These are phyloP conservation scores for Drosophila athabasca DNA, from an alignment of 1,140 invertebrate genomes.

Conservation along the genomic window DNA sequence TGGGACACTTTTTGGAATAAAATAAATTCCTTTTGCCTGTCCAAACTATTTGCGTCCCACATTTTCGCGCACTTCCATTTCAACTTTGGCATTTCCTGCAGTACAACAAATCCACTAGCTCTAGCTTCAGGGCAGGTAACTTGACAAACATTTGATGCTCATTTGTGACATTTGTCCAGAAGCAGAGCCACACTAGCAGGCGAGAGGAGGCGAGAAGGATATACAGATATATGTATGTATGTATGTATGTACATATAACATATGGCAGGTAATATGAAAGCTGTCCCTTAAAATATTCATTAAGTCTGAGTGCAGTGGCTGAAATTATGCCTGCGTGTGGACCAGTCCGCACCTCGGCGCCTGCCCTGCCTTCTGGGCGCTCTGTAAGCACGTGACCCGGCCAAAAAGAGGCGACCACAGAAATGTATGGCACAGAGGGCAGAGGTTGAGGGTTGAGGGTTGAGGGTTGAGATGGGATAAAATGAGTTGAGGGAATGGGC, in stretches of 20 bases:
- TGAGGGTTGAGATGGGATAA: not conserved
- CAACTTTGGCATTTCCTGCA: slow-evolving; percentile 24
- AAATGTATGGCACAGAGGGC: slow-evolving; percentile 20
- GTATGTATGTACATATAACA: slow-evolving; percentile 45
- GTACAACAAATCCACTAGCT: not conserved
- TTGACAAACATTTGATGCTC: slow-evolving; percentile 49
- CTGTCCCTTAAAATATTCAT: slow-evolving; percentile 76
- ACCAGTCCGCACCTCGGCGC: not conserved
- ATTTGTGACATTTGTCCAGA: slow-evolving; percentile 61
- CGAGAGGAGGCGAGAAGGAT: not conserved
- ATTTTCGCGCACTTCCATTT: slow-evolving; percentile 5
- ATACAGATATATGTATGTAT: slow-evolving; percentile 31
- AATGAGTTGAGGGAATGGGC: not conserved
- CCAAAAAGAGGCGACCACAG: slow-evolving; percentile 52
- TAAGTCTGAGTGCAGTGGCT: slow-evolving; percentile 76
- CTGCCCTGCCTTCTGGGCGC: slow-evolving; percentile 29
- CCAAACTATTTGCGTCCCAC: not conserved
- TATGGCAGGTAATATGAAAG: slow-evolving; percentile 63
- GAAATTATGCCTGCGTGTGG: slow-evolving; percentile 78
- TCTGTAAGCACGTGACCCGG: slow-evolving; percentile 46
- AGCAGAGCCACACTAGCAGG: too few species aligned
- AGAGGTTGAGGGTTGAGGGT: not conserved
- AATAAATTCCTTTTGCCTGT: not conserved
- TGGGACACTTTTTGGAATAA: not conserved
- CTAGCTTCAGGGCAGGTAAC: slow-evolving; percentile 3